Conservation (phyloP, 2,888 invertebrate species). For the Zygogramma bicolorata region DNA sequence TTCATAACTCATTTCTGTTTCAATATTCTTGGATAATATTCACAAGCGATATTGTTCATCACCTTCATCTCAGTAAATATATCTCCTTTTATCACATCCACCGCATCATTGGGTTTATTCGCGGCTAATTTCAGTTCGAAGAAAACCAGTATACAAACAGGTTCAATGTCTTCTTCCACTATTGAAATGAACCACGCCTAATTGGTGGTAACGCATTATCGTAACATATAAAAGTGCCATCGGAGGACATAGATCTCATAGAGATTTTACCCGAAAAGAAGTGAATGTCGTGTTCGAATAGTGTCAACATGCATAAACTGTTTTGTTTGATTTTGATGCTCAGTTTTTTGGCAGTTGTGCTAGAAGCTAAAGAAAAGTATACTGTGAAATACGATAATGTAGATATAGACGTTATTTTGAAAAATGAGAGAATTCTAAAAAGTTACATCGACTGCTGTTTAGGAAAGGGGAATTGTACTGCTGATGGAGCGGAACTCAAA, state of each 20-base stretch:
- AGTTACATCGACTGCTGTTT: slow-evolving; percentile 77
- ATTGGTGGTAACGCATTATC: not conserved
- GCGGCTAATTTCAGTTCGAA: too few species aligned
- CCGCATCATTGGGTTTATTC: too few species aligned
- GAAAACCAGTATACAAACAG: too few species aligned
- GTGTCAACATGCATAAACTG: slow-evolving; percentile 9
- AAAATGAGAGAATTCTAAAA: slow-evolving; percentile 73
- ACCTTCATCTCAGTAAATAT: too few species aligned
- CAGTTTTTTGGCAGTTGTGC: slow-evolving; percentile 21
- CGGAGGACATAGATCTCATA: not conserved
- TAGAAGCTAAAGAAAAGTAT: slow-evolving; percentile 52
- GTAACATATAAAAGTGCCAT: not conserved
- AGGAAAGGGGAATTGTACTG: slow-evolving; percentile 74
- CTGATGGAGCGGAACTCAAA: slow-evolving; percentile 78
- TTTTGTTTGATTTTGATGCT: slow-evolving; percentile 7
- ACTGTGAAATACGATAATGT: slow-evolving; percentile 76
- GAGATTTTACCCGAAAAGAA: not conserved
- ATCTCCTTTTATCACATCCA: too few species aligned
- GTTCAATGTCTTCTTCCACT: slow-evolving; percentile 15
- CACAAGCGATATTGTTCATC: too few species aligned
- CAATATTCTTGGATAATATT: too few species aligned
- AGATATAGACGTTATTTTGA: slow-evolving; percentile 75
- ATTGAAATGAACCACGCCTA: not conserved
- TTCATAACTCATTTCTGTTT: too few species aligned
- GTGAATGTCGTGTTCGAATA: not conserved